phyloP scores from a whole-genome alignment of 2,113 vertebrate genomes.

The Cepphus grylle region DNA sequence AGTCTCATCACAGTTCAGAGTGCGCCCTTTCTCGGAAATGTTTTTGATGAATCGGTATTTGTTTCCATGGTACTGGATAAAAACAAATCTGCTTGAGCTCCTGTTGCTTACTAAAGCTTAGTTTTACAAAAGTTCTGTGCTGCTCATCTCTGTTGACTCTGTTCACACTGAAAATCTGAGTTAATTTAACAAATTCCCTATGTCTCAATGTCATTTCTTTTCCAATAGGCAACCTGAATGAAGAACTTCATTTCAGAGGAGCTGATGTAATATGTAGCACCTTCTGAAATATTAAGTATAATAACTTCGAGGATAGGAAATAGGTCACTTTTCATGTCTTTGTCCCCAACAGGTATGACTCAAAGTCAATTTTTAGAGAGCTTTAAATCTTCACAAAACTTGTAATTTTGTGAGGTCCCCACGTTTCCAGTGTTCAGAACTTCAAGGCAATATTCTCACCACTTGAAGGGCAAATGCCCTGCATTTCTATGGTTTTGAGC shows the following conservation, averaged over 20 bases:
- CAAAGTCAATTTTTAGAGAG: constrained; percentile 9
- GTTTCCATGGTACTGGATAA: constrained; percentile 8
- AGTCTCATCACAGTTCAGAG: not conserved
- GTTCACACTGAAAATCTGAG: constrained; percentile 22
- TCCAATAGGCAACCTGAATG: not conserved
- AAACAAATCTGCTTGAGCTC: not conserved
- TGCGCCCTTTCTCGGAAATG: not conserved
- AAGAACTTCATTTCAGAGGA: constrained; percentile 33
- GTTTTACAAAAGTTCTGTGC: constrained; percentile 1
- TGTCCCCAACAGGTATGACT: not conserved
- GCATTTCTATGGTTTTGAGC: not conserved
- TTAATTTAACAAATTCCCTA: constrained; percentile 44
- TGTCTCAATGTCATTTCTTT: constrained; percentile 14
- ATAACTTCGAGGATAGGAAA: not conserved
- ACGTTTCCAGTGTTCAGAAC: not conserved
- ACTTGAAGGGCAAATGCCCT: not conserved
- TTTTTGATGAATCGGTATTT: not conserved
- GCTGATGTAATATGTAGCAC: constrained; percentile 12
- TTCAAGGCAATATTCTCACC: not conserved
- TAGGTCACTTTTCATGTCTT: constrained; percentile 32
- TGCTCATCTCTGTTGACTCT: not conserved
- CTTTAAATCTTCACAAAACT: constrained; percentile 12
- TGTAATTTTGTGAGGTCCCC: not conserved
- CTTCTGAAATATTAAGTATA: constrained; percentile 43
- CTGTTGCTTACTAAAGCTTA: constrained; percentile 19